phyloP scores from a whole-genome alignment of 2,888 invertebrate species.

The Saturnia pavonia region DNA sequence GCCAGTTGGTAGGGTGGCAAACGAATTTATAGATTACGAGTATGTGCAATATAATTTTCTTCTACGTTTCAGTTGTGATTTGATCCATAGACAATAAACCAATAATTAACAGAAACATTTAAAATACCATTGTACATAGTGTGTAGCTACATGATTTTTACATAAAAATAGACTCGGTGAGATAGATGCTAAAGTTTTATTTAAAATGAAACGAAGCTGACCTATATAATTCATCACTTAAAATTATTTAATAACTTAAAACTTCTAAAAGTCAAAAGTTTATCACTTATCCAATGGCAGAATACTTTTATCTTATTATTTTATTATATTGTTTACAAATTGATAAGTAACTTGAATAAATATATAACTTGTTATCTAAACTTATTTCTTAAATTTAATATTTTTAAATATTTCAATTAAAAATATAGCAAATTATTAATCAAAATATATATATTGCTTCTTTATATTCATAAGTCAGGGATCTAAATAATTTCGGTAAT shows the following conservation, averaged over 20 bases:
- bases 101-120: too few relatives aligned
- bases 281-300: background rate
- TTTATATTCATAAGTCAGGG: background rate
- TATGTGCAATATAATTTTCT: too few relatives aligned
- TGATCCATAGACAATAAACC: too few relatives aligned
- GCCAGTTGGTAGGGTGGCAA: background rate
- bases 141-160: too few relatives aligned
- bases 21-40: background rate
- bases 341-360: background rate
- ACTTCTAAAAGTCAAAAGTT: background rate
- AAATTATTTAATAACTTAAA: background rate
- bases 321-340: background rate
- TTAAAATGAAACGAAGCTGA: background rate
- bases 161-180: background rate
- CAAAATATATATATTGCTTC: background rate
- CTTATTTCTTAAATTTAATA: background rate
- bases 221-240: background rate
- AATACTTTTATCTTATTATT: background rate
- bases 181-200: background rate
- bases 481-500: background rate
- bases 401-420: background rate
- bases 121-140: too few relatives aligned
- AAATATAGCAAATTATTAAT: background rate
- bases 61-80: too few relatives aligned
- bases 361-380: constrained; percentile 11